These are phyloP conservation scores for Temnothorax ravouxi DNA, from an alignment of 2,888 invertebrate genomes.

Conservation along the genomic window DNA sequence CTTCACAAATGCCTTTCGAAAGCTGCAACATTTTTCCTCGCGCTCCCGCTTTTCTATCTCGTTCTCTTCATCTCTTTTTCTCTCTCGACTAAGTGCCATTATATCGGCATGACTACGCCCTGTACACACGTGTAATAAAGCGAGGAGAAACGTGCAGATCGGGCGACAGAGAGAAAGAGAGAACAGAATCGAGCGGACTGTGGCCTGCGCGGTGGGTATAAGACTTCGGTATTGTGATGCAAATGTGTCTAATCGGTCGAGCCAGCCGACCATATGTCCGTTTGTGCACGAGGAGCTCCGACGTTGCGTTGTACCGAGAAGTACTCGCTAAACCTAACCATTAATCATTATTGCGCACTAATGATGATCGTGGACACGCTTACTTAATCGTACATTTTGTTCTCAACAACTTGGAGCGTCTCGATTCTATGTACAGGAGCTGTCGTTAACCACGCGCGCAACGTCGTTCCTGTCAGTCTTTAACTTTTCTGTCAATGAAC, in stretches of 20 bases:
- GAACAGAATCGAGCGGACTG: constrained; percentile 46
- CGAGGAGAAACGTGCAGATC: constrained; percentile 65
- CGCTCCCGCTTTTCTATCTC: constrained; percentile 47
- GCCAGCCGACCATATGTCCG: constrained; percentile 85
- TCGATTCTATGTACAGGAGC: constrained; percentile 7
- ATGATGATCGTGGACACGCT: constrained; percentile 80
- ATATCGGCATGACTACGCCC: constrained; percentile 81
- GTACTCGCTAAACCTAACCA: constrained; percentile 78
- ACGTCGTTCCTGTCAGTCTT: not conserved
- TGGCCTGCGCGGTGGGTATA: constrained; percentile 77
- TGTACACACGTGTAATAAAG: constrained; percentile 81
- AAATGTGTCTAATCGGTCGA: constrained; percentile 86
- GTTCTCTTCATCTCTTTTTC: constrained; percentile 57
- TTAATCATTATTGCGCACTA: constrained; percentile 82
- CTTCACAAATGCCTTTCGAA: constrained; percentile 66
- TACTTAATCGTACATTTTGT: constrained; percentile 77
- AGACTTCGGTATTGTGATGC: constrained; percentile 85
- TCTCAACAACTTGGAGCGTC: not conserved
- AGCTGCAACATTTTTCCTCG: constrained; percentile 79
- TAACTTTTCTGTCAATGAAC: too few species aligned
- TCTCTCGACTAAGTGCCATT: constrained; percentile 82
- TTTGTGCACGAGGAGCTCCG: constrained; percentile 74
- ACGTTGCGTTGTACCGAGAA: constrained; percentile 69
- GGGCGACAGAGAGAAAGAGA: constrained; percentile 58
- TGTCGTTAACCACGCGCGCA: not conserved